A percentile compares a stretch with the other conserved stretches of the same genome.
Evolutionary conservation across 1,140 invertebrate genomes (phyloP).

Genomic region (Eupeodes corollae): DNA sequence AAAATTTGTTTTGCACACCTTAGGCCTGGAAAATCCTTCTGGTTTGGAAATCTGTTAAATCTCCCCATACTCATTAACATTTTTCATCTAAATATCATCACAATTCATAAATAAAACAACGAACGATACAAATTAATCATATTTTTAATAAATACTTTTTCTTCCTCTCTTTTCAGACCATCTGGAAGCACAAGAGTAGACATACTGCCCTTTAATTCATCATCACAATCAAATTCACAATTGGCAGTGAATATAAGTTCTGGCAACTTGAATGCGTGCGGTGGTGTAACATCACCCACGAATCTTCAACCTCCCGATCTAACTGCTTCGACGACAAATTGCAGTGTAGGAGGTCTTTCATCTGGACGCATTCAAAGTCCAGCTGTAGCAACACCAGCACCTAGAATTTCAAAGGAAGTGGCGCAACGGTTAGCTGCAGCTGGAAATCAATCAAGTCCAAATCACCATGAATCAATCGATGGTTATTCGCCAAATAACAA

Average conservation of each 20-base stretch:
- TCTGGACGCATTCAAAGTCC: conserved; percentile 25
- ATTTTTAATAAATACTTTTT: too few species aligned
- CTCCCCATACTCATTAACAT: too few species aligned
- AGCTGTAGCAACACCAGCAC: conserved; percentile 32
- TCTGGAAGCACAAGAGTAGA: not conserved
- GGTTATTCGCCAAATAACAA: not conserved
- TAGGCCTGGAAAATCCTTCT: too few species aligned
- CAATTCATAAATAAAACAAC: too few species aligned
- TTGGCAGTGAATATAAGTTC: conserved; percentile 8
- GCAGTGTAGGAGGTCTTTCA: not conserved
- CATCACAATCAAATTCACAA: conserved; percentile 10
- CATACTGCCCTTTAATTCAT: not conserved
- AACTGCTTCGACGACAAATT: not conserved
- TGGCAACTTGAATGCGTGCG: conserved; percentile 7
- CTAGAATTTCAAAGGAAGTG: conserved; percentile 30
- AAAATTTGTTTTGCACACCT: too few species aligned
- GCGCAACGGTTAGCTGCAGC: conserved; percentile 20
- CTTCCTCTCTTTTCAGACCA: not conserved
- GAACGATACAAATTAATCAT: too few species aligned
- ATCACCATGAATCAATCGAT: not conserved
- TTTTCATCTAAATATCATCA: too few species aligned
- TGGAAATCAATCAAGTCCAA: not conserved
- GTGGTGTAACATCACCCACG: not conserved
- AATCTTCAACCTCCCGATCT: not conserved
- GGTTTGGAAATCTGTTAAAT: too few species aligned